phyloP scores from a whole-genome alignment of 2,797 vertebrate species.

The Nyctalus aviator region DNA sequence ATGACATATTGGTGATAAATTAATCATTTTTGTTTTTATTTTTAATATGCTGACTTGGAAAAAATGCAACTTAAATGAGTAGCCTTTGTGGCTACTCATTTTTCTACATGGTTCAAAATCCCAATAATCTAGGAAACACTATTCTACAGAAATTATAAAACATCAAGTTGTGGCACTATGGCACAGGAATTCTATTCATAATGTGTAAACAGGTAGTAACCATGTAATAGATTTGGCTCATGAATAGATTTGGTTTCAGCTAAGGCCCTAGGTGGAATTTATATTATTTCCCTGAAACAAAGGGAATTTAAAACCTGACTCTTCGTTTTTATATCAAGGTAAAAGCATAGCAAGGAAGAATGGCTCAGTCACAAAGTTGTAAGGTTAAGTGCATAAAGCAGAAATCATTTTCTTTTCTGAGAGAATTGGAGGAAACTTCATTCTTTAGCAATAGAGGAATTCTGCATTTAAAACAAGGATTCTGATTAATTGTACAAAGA shows the following conservation, averaged over 20 bases:
- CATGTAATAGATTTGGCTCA: neutral
- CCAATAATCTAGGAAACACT: neutral
- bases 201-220: neutral
- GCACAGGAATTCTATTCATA: neutral
- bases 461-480: neutral
- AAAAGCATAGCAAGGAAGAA: neutral
- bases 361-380: neutral
- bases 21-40: neutral
- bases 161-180: neutral
- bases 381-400: neutral
- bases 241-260: neutral
- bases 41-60: neutral
- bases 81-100: neutral
- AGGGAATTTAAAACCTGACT: slow-evolving; percentile 10
- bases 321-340: neutral
- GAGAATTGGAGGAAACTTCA: neutral
- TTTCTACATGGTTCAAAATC: neutral
- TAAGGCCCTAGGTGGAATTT: neutral
- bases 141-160: neutral
- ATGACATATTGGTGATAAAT: neutral
- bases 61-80: neutral
- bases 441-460: neutral
- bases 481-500: neutral
- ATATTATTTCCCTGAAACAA: neutral
- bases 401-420: slow-evolving; percentile 14